Base-by-base conservation (phyloP, 2,888 invertebrate species). In the Lobophora halterata region DNA sequence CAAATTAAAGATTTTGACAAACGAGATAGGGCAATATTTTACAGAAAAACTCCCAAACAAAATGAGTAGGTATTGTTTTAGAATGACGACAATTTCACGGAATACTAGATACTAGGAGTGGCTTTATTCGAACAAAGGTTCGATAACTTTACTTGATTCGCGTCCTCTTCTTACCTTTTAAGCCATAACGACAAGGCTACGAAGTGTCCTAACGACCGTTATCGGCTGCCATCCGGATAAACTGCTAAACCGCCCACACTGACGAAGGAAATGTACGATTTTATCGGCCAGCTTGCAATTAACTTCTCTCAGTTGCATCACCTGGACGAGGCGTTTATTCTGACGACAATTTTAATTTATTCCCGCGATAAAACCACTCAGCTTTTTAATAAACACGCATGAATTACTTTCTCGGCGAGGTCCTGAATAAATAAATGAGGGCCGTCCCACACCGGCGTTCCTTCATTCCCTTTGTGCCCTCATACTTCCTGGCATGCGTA, bases 351-450 rank as follows among this genome's bases (percentile, higher is more conserved):
- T 55, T 59, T 68, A 66, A 71, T 70, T 69, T 65, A 68, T 68
- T 61, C 62, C 56, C 64, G 65, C 57, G 65, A 70, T 66, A 66
- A 62, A 70, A 67, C 68, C 70, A 69, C 71, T 71, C 67, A 55
- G 65, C 67, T 74, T 79, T 72, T 78, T 79, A 77, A 79, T 79
- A 76, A 79, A 71, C 78, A 77, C 71, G 76, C 78, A 80, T 79
- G 81, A 79, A 79, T 80, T 76, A 79, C 75, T 76, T 74, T 73
- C 62, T 65, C 59, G 66, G 58, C 62, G 60, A 68, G 67, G 65
- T 71, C 76, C 75, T 78, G 79, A 80, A 82, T 80, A 81, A 82
- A 81, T 79, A 81, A 82, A 80, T 70, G 77, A 74, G 66, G 74
- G 69, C 69, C 67, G 65, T 59, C 67, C 75, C 71, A 68, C 74